Percentiles rank a stretch among this genome's conserved stretches.
phyloP scores from a whole-genome alignment of 2,888 invertebrate species.

The Podabrus alpinus region DNA sequence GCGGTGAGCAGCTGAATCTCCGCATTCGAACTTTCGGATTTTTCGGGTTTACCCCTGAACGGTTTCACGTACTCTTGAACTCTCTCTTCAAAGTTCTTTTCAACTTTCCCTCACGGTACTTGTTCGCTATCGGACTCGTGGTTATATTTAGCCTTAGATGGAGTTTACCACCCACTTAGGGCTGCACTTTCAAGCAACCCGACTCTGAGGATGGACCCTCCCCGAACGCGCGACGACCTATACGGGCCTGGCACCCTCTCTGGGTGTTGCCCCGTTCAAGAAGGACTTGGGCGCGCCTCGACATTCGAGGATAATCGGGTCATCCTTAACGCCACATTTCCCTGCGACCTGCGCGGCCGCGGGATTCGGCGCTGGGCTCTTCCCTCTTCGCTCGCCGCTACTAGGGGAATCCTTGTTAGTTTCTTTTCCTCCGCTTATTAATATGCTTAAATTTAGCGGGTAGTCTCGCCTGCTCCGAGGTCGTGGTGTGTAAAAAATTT shows the following conservation, averaged over 20 bases:
- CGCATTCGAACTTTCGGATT: slow-evolving; percentile 44
- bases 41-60: slow-evolving; percentile 48
- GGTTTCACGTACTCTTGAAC: slow-evolving; percentile 61
- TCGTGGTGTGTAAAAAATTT: too few relatives aligned
- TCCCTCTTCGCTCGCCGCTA: too few relatives aligned
- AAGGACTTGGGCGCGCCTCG: too few relatives aligned
- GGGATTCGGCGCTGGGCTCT: too few relatives aligned
- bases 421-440: too few relatives aligned
- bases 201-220: slow-evolving; percentile 52
- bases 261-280: too few relatives aligned
- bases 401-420: too few relatives aligned
- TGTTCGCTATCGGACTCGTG: slow-evolving; percentile 66
- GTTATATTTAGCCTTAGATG: slow-evolving; percentile 55
- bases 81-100: slow-evolving; percentile 52
- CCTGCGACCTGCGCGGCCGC: too few relatives aligned
- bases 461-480: slow-evolving; percentile 33
- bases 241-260: too few relatives aligned
- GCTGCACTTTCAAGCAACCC: slow-evolving; percentile 64
- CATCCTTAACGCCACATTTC: too few relatives aligned
- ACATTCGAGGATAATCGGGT: too few relatives aligned
- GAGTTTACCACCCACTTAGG: slow-evolving; percentile 63
- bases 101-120: slow-evolving; percentile 57
- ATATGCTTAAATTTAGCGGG: slow-evolving; percentile 23
- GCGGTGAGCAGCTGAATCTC: slow-evolving; percentile 36
- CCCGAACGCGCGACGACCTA: too few relatives aligned